Evolutionary conservation across 2,797 vertebrate species (phyloP), one percentile per base, ranked within the genome.

Genomic region (Falco concolor): DNA sequence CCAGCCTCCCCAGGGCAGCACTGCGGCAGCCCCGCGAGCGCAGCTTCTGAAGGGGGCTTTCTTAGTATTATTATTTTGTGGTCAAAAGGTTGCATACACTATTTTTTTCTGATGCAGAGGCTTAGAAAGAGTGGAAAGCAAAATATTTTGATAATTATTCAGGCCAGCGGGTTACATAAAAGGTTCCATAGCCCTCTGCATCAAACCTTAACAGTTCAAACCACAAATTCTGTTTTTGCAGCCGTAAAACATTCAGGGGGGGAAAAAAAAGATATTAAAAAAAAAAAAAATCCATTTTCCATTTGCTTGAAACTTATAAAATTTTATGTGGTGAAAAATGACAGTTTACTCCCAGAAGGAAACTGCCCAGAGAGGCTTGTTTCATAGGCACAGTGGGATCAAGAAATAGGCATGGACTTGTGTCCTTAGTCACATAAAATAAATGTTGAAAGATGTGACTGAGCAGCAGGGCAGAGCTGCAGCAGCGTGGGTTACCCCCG

Each of bases 121-220:
- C 98, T 98, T 98, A 99, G 98, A 98, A 99, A 98, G 98, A 98
- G 98, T 99, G 99, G 99, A 99, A 99, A 99, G 98, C 98, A 97
- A 99, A 99, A 99, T 99, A 99, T 99, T 99, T 99, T 98, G 97
- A 98, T 98, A 99, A 99, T 99, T 98, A 98, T 98, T 98, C 98
- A 98, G 98, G 98, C 99, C 98, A 98, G 99, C 98, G 97, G 98
- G 99, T 99, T 99, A 98, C 98, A 99, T 99, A 99, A 99, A 99
- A 99, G 98, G 98, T 99, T 99, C 99, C 98, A 99, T 98, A 98
- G 98, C 98, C 98, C 97, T 98, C 98, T 98, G 98, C 98, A 99
- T 98, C 98, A 98, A 98, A 98, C 98, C 98, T 98, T 95, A 98
- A 97, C 98, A 98, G 98, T 98, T 98, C 97, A 98, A 98, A 99